Evolutionary conservation across 2,888 invertebrate species (phyloP), one percentile per base, ranked within the genome.

Genomic region (Cabera pusaria): DNA sequence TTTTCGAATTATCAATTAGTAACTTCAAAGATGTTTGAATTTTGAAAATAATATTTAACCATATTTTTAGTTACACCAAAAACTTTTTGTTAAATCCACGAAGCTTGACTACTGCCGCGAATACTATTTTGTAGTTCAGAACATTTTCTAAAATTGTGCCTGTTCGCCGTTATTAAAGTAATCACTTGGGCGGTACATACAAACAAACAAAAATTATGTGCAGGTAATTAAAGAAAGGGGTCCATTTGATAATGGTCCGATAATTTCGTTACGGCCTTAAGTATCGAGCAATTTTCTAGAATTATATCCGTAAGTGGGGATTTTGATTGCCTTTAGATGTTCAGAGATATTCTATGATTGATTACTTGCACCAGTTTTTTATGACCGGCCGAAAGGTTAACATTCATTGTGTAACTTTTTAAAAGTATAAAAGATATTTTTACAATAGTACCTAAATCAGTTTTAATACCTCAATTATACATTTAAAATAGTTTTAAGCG

Each of bases 151-250:
- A 74, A 77, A 80, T 76, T 69, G 74, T 69, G 65, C 74, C 69
- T 56, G 63, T 60, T 60, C 26, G 63, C 66, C 51, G 70, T 75
- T 73, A 85, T 85, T 83, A 83, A 62, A 60, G 67, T 84, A 87
- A 85, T 81, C 70, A 75, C 70, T 67, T 57, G 64, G 69, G 67
- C 72, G 72, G 72, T 68, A 67, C 72, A 63, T 63, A 76, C 75
- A 83, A 84, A 80, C 79, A 80, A 81, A 86, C 85, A 83, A 80
- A 83, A 72, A 81, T 82, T 78, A 80, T 74, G 58, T 70, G 59
- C 65, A 71, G 75, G 78, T 84, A 87, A 87, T 87, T 86, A 87
- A 86, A 82, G 84, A 82, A 87, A 86, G 80, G 84, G 85, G 80
- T 84, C 72, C 64, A 74, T 75, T 77, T 80, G 72, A 81, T 86